These are phyloP conservation scores for Polietes domitor DNA, from an alignment of 2,888 invertebrate species.

Conservation along the genomic window DNA sequence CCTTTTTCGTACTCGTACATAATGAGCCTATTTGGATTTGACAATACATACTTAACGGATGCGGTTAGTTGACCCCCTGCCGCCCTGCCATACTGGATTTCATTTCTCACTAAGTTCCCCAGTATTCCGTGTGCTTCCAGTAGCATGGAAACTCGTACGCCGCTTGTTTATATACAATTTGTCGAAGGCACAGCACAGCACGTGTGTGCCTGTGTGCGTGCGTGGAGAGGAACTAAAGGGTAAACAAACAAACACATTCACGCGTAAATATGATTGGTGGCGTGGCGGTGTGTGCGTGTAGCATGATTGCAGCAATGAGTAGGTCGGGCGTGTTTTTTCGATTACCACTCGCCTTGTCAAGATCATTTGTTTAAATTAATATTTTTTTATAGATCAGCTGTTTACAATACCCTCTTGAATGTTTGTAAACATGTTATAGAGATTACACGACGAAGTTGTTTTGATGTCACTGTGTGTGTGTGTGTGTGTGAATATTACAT, in stretches of 20 bases:
- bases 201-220: constrained; percentile 2
- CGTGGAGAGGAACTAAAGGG: constrained; percentile 7
- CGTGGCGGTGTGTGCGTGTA: neutral
- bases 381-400: constrained; percentile 43
- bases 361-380: constrained; percentile 36
- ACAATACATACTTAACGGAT: too few relatives aligned
- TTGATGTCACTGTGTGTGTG: constrained; percentile 15
- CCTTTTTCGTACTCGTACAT: too few relatives aligned
- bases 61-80: too few relatives aligned
- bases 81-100: neutral
- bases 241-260: constrained; percentile 34
- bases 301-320: constrained; percentile 28
- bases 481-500: neutral
- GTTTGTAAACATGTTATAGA: constrained; percentile 33
- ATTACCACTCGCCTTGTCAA: constrained; percentile 35
- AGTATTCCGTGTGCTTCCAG: neutral
- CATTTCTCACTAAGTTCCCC: constrained; percentile 25
- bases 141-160: neutral
- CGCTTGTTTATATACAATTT: neutral
- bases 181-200: neutral
- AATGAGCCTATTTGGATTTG: too few relatives aligned
- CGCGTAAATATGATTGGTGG: neutral
- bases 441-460: constrained; percentile 23
- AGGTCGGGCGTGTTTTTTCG: constrained; percentile 43
- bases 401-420: constrained; percentile 24